These are phyloP conservation scores for Rosalia funebris DNA, from an alignment of 2,888 invertebrate genomes.

Conservation along the genomic window DNA sequence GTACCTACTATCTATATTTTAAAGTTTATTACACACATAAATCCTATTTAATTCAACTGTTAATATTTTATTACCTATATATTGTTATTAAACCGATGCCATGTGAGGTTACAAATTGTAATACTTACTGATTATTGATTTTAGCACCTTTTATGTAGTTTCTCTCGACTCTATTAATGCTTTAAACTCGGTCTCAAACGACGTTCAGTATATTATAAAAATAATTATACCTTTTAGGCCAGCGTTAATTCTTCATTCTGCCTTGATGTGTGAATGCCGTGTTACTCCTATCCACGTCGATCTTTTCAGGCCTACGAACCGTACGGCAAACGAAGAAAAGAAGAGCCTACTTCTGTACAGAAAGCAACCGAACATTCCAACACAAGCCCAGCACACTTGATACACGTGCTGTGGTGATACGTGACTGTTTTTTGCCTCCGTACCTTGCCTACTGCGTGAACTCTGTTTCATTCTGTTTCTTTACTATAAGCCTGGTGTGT, in stretches of 20 bases:
- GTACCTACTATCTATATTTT: too few relatives aligned
- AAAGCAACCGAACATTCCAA: slow-evolving; percentile 38
- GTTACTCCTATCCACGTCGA: slow-evolving; percentile 6
- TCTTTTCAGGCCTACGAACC: slow-evolving; percentile 7
- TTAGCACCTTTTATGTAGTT: too few relatives aligned
- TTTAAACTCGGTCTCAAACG: too few relatives aligned
- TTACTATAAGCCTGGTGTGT: slow-evolving; percentile 12
- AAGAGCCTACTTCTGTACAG: slow-evolving; percentile 26
- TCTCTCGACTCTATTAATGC: too few relatives aligned
- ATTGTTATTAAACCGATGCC: too few relatives aligned
- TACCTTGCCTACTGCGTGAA: slow-evolving; percentile 32
- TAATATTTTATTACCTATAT: too few relatives aligned
- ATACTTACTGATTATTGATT: too few relatives aligned
- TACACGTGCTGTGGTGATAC: slow-evolving; percentile 53
- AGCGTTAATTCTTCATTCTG: slow-evolving; percentile 5
- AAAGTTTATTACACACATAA: too few relatives aligned
- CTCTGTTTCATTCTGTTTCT: slow-evolving; percentile 26
- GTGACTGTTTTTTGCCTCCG: slow-evolving; percentile 45
- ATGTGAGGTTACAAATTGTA: too few relatives aligned
- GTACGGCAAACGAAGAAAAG: slow-evolving; percentile 17
- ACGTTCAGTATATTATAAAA: neutral
- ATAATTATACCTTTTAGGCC: neutral
- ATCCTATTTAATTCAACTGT: too few relatives aligned
- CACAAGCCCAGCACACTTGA: slow-evolving; percentile 52
- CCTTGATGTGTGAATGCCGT: slow-evolving; percentile 1